Conservation (phyloP, 2,113 vertebrate species). For the Coracopsis vasa region DNA sequence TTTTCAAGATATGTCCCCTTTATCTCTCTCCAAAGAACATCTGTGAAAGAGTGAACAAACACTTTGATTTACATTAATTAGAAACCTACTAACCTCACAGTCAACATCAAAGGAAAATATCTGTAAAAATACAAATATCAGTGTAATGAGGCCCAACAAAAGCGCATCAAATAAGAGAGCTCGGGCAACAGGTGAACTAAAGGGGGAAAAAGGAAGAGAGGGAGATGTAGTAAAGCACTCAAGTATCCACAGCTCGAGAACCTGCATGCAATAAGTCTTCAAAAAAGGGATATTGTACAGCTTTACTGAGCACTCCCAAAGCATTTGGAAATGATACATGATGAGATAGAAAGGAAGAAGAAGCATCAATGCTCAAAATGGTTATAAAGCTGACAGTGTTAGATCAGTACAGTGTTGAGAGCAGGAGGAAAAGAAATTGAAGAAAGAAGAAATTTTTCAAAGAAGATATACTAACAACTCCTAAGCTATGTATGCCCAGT, state of each 20-base stretch:
- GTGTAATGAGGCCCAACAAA: neutral
- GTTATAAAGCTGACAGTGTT: neutral
- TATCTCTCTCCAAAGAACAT: neutral
- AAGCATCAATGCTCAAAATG: neutral
- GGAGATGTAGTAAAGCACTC: neutral
- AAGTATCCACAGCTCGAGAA: neutral
- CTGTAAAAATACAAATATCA: neutral
- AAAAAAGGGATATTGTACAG: neutral
- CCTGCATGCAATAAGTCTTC: neutral
- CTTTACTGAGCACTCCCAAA: neutral
- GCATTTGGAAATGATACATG: neutral
- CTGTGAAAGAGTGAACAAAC: neutral
- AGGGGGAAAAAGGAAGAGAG: neutral
- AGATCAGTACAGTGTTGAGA: neutral
- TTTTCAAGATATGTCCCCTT: neutral
- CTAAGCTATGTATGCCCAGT: neutral
- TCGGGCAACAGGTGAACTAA: neutral
- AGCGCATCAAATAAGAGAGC: neutral
- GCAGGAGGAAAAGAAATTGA: neutral
- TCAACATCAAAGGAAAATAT: conserved; percentile 31
- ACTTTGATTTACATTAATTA: conserved; percentile 26
- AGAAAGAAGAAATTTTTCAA: neutral
- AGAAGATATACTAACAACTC: neutral
- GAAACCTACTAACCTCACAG: neutral
- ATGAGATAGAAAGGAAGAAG: neutral